Percentiles rank a stretch among this genome's conserved stretches.
Evolutionary conservation across 2,797 vertebrate species (phyloP).

Genomic region (Petrocephalus sullivani): DNA sequence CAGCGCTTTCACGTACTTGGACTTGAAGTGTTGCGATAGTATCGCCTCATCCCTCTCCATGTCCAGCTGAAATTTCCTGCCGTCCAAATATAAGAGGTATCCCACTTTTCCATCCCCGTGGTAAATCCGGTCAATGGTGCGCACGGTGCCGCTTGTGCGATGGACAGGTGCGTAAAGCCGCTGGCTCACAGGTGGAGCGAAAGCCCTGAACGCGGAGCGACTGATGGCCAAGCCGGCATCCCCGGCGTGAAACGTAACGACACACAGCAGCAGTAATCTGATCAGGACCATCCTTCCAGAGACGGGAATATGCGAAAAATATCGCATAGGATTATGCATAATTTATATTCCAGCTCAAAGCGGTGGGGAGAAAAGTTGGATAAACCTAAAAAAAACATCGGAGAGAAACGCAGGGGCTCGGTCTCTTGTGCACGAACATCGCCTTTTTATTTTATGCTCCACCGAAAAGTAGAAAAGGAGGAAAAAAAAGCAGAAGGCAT

Average conservation of each 20-base stretch:
- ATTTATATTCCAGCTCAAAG: slow-evolving; percentile 48
- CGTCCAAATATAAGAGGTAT: slow-evolving; percentile 80
- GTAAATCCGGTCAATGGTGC: slow-evolving; percentile 79
- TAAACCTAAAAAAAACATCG: slow-evolving; percentile 39
- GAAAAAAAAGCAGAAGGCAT: slow-evolving; percentile 34
- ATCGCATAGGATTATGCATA: slow-evolving; percentile 14
- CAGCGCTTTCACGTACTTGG: slow-evolving; percentile 49
- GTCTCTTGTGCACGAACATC: slow-evolving; percentile 53
- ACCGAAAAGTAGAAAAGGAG: slow-evolving; percentile 37
- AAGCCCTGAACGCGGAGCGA: slow-evolving; percentile 46
- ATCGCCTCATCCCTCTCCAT: slow-evolving; percentile 77
- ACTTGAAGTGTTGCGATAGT: slow-evolving; percentile 58
- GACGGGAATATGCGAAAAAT: slow-evolving; percentile 46
- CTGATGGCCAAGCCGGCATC: slow-evolving; percentile 36
- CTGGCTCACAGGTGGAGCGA: slow-evolving; percentile 56
- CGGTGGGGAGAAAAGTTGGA: slow-evolving; percentile 11
- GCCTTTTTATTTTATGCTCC: slow-evolving; percentile 40
- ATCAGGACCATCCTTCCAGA: slow-evolving; percentile 44
- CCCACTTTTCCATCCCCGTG: slow-evolving; percentile 82
- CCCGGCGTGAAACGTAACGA: slow-evolving; percentile 36
- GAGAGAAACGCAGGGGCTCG: slow-evolving; percentile 11
- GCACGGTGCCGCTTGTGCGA: slow-evolving; percentile 69
- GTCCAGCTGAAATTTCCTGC: slow-evolving; percentile 79
- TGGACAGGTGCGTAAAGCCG: slow-evolving; percentile 56
- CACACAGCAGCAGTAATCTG: slow-evolving; percentile 53